Evolutionary conservation across 2,888 invertebrate species (phyloP).

Genomic region (Euzophera pinguis): DNA sequence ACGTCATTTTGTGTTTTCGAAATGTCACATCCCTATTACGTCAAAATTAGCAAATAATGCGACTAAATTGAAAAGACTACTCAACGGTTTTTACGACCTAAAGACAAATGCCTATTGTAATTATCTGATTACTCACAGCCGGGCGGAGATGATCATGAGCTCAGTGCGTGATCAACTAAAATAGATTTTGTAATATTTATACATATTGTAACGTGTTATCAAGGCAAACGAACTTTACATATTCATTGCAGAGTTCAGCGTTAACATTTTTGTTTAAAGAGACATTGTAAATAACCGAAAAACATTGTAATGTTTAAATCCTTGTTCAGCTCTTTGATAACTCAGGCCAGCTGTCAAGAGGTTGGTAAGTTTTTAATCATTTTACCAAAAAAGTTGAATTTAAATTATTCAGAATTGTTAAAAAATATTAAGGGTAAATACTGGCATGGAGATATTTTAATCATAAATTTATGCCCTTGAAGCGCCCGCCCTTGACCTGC

Average conservation of each 20-base stretch:
- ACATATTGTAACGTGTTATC: constrained; percentile 68
- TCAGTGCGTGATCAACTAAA: constrained; percentile 66
- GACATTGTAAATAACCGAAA: constrained; percentile 53
- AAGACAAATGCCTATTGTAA: constrained; percentile 28
- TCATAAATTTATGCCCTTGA: constrained; percentile 50
- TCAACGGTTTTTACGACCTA: constrained; percentile 15
- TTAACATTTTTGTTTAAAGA: constrained; percentile 44
- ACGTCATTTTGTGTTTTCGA: too few species aligned
- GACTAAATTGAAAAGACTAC: constrained; percentile 32
- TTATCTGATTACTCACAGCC: constrained; percentile 41
- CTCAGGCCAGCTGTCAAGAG: constrained; percentile 86
- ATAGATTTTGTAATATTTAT: constrained; percentile 73
- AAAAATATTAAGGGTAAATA: neutral
- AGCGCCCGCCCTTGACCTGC: constrained; percentile 64
- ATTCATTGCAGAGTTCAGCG: constrained; percentile 43
- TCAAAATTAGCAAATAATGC: constrained; percentile 18
- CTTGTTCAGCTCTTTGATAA: constrained; percentile 81
- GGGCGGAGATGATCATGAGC: constrained; percentile 66
- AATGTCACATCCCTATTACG: constrained; percentile 19
- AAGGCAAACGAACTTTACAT: constrained; percentile 57
- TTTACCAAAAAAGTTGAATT: constrained; percentile 9
- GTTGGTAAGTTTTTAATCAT: constrained; percentile 82
- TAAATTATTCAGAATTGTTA: neutral
- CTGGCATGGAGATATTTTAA: constrained; percentile 17
- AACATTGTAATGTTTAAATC: constrained; percentile 82